Evolutionary conservation across 2,113 vertebrate species (phyloP), one percentile per base, ranked within the genome.

Genomic region (Muscicapa adusta): DNA sequence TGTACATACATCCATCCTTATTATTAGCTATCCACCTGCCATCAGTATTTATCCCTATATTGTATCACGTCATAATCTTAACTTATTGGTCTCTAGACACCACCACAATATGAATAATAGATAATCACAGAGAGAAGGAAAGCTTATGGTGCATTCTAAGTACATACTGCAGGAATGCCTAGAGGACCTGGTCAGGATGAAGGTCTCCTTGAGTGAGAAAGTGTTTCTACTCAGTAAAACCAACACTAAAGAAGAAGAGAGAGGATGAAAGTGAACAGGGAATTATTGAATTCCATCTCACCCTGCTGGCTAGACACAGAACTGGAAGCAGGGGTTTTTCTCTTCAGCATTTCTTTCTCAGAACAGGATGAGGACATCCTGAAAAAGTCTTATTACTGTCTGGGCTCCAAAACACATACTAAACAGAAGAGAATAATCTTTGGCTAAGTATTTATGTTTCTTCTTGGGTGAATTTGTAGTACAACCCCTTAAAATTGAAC

Each of bases 101-200:
- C 40, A 38, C 14, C 57, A 66, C 36, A 38, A 29, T 58, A 93
- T 94, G 87, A 94, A 94, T 92, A 94, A 96, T 91, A 95, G 68
- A 94, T 79, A 89, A 89, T 77, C 25, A 75, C 42, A 23, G 94
- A 70, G 50, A 68, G 54, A 88, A 89, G 3, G 77, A 87, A 93
- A 93, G 6, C 61, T 95, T 68, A 61, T 42, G 48, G 60, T 92
- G 73, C 66, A 81, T 95, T 84, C 2, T 33, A 77, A 93, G n/a
- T 67, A 48, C 56, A 47, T 12, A 66, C 38, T 65, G 24, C 26
- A 66, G 43, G 56, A 93, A 80, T 67, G 58, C 40, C 70, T 95
- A 5, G 16, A 89, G 89, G 45, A 84, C 53, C 42, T 80, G 77
- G 68, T 75, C 31, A 87, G 20, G 23, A 79, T 61, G 57, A 93